phyloP scores from a whole-genome alignment of 2,888 invertebrate species.

The Orthosia gothica region DNA sequence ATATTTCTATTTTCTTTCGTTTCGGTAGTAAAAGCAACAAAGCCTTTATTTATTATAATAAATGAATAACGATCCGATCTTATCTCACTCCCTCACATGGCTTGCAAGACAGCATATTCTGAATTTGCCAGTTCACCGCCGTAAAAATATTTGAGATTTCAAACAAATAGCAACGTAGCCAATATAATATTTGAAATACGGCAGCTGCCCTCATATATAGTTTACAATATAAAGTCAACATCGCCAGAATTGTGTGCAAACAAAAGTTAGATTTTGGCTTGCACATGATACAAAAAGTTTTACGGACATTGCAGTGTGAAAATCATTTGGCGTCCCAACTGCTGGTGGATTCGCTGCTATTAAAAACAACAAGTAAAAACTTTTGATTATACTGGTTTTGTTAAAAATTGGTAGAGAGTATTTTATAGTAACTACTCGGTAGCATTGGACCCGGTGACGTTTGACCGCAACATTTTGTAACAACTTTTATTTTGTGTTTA shows the following conservation, averaged over 20 bases:
- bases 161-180: constrained; percentile 19
- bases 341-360: constrained; percentile 43
- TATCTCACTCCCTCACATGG: neutral
- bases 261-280: constrained; percentile 54
- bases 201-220: constrained; percentile 39
- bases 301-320: constrained; percentile 51
- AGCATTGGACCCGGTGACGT: neutral
- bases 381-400: constrained; percentile 54
- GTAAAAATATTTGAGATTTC: constrained; percentile 32
- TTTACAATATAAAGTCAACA: constrained; percentile 49
- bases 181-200: constrained; percentile 43
- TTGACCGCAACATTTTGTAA: neutral
- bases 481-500: neutral
- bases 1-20: neutral
- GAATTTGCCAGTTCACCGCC: neutral
- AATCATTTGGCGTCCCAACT: constrained; percentile 54
- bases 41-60: neutral
- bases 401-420: constrained; percentile 34
- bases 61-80: neutral
- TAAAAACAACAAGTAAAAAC: constrained; percentile 60
- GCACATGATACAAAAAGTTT: constrained; percentile 53
- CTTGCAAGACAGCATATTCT: constrained; percentile 15
- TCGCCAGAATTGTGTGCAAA: constrained; percentile 49
- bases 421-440: constrained; percentile 10
- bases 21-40: too few relatives aligned